phyloP scores from a whole-genome alignment of 2,113 vertebrate species.

The Bubo scandiacus region DNA sequence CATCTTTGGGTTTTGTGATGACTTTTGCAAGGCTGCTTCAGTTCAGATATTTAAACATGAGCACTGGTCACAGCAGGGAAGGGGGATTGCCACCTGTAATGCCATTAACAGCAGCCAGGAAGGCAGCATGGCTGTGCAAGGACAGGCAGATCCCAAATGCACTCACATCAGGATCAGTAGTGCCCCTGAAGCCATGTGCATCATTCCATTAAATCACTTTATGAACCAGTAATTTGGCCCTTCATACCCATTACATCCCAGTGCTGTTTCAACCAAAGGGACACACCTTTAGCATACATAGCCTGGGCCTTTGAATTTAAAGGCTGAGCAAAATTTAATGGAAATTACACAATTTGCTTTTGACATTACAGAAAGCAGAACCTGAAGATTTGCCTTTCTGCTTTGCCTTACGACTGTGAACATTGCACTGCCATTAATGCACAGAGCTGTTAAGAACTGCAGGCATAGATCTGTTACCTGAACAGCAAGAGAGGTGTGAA shows the following conservation, averaged over 20 bases:
- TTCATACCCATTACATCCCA: not conserved
- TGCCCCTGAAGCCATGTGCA: not conserved
- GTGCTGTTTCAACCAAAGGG: not conserved
- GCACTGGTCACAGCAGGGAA: accelerated
- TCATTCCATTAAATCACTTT: not conserved
- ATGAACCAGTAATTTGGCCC: not conserved
- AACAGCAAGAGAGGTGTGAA: not conserved
- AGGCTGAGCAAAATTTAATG: not conserved
- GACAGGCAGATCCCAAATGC: not conserved
- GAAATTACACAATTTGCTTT: not conserved
- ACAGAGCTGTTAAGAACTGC: not conserved
- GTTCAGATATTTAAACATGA: constrained; percentile 3
- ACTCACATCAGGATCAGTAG: not conserved
- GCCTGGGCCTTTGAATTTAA: not conserved
- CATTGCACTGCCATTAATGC: not conserved
- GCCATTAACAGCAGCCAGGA: not conserved
- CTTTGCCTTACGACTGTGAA: not conserved
- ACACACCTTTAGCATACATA: not conserved
- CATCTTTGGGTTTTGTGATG: not conserved
- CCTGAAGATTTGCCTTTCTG: not conserved
- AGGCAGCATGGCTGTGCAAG: not conserved
- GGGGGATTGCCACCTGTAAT: no score
- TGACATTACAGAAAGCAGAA: not conserved
- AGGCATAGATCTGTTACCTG: not conserved
- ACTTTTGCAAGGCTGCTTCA: constrained; percentile 30